These are phyloP conservation scores for Macroramphosus scolopax DNA, from an alignment of 2,797 vertebrate species.

Conservation along the genomic window DNA sequence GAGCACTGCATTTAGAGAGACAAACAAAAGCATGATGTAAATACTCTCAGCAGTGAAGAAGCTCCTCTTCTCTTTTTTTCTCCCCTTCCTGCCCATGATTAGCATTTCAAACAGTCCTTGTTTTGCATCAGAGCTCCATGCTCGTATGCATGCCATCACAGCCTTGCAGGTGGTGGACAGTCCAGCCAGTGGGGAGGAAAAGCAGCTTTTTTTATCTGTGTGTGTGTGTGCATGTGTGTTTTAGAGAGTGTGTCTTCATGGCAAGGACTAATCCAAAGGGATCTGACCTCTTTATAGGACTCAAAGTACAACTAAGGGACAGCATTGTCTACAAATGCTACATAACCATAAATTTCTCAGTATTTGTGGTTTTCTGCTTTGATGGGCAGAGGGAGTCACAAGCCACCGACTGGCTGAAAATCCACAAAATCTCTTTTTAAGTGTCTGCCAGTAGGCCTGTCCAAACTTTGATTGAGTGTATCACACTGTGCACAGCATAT, in stretches of 20 bases:
- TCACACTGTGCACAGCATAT: slow-evolving; percentile 62
- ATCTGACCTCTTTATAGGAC: slow-evolving; percentile 61
- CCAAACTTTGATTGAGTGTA: slow-evolving; percentile 67
- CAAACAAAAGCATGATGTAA: slow-evolving; percentile 72
- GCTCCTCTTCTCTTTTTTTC: slow-evolving; percentile 55
- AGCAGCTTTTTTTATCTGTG: slow-evolving; percentile 28
- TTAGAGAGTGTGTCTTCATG: slow-evolving; percentile 29
- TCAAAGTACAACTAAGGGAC: slow-evolving; percentile 29
- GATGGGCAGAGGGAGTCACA: slow-evolving; percentile 44
- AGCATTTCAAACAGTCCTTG: slow-evolving; percentile 80
- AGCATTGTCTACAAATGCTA: slow-evolving; percentile 39
- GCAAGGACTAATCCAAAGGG: slow-evolving; percentile 45
- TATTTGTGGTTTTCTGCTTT: slow-evolving; percentile 42
- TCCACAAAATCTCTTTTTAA: slow-evolving; percentile 68
- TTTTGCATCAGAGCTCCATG: slow-evolving; percentile 70
- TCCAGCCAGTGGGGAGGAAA: slow-evolving; percentile 61
- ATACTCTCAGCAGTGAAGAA: slow-evolving; percentile 66
- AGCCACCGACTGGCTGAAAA: slow-evolving; percentile 52
- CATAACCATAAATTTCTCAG: slow-evolving; percentile 59
- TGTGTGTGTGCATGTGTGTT: slow-evolving; percentile 10
- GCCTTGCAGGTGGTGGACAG: slow-evolving; percentile 72
- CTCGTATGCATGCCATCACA: slow-evolving; percentile 66
- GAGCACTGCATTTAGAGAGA: slow-evolving; percentile 65
- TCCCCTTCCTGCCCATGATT: slow-evolving; percentile 63
- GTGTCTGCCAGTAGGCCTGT: slow-evolving; percentile 58